Percentiles rank a stretch among this genome's conserved stretches.
phyloP scores from a whole-genome alignment of 2,113 vertebrate species.

The Perca fluviatilis region DNA sequence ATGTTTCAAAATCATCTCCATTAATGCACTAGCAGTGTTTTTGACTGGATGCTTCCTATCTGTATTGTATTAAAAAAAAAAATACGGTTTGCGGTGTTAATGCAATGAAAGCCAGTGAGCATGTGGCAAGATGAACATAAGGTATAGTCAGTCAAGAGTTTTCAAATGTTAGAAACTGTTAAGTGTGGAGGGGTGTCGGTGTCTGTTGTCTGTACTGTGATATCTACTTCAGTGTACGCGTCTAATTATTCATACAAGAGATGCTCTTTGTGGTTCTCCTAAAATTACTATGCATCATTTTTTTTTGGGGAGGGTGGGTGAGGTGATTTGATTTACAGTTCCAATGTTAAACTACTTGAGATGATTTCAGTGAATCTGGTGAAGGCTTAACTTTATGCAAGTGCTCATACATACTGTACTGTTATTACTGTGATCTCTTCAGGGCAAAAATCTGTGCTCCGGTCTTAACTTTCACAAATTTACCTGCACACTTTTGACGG shows the following conservation, averaged over 20 bases:
- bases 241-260: slow-evolving; percentile 45
- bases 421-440: slow-evolving; percentile 74
- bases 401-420: slow-evolving; percentile 67
- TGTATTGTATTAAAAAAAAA: slow-evolving; percentile 32
- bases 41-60: slow-evolving; percentile 48
- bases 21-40: slow-evolving; percentile 54
- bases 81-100: slow-evolving; percentile 48
- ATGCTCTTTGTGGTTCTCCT: slow-evolving; percentile 46
- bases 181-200: slow-evolving; percentile 26
- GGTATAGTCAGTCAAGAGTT: slow-evolving; percentile 23
- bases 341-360: slow-evolving; percentile 52
- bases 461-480: slow-evolving; percentile 35
- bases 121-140: slow-evolving; percentile 44
- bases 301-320: too few species aligned
- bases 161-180: slow-evolving; percentile 25
- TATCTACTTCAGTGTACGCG: slow-evolving; percentile 56
- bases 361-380: slow-evolving; percentile 49
- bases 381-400: slow-evolving; percentile 61
- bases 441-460: slow-evolving; percentile 51
- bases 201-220: slow-evolving; percentile 74
- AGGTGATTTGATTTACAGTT: slow-evolving; percentile 47
- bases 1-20: slow-evolving; percentile 36
- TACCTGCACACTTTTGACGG: slow-evolving; percentile 28
- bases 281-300: slow-evolving; percentile 66
- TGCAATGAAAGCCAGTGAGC: slow-evolving; percentile 49